These are phyloP conservation scores for Globodera rostochiensis DNA, from an alignment of 1,140 invertebrate genomes.

Conservation along the genomic window DNA sequence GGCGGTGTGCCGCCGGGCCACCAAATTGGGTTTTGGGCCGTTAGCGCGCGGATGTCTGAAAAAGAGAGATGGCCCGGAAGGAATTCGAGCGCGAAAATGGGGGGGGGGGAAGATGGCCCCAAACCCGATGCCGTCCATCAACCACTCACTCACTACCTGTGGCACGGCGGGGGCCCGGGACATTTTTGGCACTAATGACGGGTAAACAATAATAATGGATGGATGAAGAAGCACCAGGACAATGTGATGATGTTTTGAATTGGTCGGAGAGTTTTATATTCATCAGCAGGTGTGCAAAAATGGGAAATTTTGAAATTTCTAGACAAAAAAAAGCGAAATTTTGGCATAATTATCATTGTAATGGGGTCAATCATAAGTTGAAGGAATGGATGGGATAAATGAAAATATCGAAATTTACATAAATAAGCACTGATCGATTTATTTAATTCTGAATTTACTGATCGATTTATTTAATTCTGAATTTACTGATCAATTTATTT, in stretches of 20 bases:
- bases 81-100: constrained; percentile 12
- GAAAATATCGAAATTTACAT: too few relatives aligned
- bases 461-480: too few relatives aligned
- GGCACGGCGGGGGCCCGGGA: neutral
- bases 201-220: neutral
- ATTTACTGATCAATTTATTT: too few relatives aligned
- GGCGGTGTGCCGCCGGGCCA: neutral
- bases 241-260: neutral
- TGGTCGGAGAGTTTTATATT: too few relatives aligned
- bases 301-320: too few relatives aligned
- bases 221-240: neutral
- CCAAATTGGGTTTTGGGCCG: constrained; percentile 1
- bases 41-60: neutral
- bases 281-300: too few relatives aligned
- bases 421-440: too few relatives aligned
- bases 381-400: too few relatives aligned
- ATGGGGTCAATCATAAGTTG: too few relatives aligned
- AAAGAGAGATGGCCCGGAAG: constrained; percentile 19
- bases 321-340: too few relatives aligned
- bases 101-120: neutral
- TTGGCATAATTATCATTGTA: too few relatives aligned
- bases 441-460: too few relatives aligned
- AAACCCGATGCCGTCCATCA: neutral
- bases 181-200: neutral
- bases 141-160: neutral